These are phyloP conservation scores for Morone chrysops DNA, from an alignment of 2,113 vertebrate species.

Conservation along the genomic window DNA sequence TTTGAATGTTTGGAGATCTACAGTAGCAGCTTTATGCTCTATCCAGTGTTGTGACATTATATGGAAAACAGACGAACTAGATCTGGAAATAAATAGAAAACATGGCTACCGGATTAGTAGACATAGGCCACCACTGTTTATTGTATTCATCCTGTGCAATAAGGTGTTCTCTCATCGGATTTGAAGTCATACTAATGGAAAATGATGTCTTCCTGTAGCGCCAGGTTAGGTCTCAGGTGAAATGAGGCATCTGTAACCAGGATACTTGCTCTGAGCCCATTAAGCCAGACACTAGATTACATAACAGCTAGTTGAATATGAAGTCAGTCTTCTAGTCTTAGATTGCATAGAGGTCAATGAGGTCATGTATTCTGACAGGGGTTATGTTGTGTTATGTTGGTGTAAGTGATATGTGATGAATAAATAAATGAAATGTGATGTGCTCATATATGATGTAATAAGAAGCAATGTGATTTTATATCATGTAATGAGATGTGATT, in stretches of 20 bases:
- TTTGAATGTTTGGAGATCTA: constrained; percentile 42
- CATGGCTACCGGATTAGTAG: not conserved
- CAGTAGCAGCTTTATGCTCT: not conserved
- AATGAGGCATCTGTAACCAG: constrained; percentile 41
- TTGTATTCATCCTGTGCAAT: not conserved
- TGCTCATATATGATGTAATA: not conserved
- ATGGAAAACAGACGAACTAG: not conserved
- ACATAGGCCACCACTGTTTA: not conserved
- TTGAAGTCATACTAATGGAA: not conserved
- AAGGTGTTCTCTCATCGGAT: not conserved
- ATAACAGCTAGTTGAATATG: constrained; percentile 11
- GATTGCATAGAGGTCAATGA: constrained; percentile 16
- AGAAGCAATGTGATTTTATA: not conserved
- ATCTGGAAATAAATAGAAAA: not conserved
- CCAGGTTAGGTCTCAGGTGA: constrained; percentile 38
- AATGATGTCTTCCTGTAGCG: constrained; percentile 14
- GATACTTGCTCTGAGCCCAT: constrained; percentile 15
- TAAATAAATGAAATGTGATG: not conserved
- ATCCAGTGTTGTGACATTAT: not conserved
- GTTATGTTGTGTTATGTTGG: not conserved
- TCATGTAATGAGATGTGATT: not conserved
- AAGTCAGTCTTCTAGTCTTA: not conserved
- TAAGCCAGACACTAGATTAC: constrained; percentile 9
- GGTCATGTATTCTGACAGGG: not conserved
- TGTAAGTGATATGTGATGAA: not conserved